phyloP scores from a whole-genome alignment of 2,113 vertebrate genomes.

The Leucopternis melanops region DNA sequence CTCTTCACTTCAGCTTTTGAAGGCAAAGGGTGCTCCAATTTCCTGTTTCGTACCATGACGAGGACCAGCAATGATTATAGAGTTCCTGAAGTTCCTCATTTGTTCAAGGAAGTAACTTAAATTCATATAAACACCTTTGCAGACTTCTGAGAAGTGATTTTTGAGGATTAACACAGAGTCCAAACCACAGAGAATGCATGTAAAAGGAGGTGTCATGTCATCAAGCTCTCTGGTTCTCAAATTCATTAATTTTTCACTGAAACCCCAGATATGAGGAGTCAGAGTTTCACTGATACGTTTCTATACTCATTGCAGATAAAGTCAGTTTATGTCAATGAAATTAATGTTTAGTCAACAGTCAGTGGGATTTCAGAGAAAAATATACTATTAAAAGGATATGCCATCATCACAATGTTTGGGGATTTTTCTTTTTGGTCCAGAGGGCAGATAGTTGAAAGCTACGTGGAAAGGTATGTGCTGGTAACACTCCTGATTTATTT shows the following conservation, averaged over 20 bases:
- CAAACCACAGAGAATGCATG: neutral
- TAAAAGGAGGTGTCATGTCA: neutral
- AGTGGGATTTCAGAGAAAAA: neutral
- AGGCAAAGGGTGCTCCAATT: neutral
- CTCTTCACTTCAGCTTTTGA: neutral
- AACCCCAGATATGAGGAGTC: neutral
- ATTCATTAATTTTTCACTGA: neutral
- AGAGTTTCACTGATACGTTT: neutral
- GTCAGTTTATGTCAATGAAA: neutral
- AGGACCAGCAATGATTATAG: neutral
- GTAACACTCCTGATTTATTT: neutral
- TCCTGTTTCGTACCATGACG: neutral
- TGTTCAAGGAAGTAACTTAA: neutral
- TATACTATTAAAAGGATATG: neutral
- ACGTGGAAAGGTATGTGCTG: neutral
- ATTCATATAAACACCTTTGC: neutral
- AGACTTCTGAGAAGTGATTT: neutral
- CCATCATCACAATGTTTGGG: neutral
- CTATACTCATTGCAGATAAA: neutral
- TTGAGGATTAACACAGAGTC: neutral
- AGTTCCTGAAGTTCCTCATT: neutral
- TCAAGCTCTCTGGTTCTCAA: neutral
- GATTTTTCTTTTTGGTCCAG: neutral
- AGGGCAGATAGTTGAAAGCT: neutral
- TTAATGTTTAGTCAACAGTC: neutral